Base-by-base conservation (phyloP, 2,888 invertebrate species). In the Coleophora deauratella region DNA sequence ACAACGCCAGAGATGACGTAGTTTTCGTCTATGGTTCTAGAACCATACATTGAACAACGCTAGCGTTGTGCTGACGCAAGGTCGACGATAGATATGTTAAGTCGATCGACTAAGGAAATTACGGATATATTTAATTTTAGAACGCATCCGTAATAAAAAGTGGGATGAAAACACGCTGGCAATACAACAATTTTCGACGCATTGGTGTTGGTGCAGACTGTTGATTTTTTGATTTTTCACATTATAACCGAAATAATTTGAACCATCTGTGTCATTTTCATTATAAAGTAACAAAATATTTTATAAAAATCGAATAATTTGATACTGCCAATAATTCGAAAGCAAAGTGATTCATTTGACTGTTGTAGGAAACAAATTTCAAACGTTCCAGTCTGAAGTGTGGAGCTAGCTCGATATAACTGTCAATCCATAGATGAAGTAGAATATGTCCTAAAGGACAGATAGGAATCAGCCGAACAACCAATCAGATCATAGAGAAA, bases 371-470 rank as follows among this genome's bases (percentile, higher is more conserved):
- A 82, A 82, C 80, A 81, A 82, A 85, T 85, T 86, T 84, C 71
- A 85, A 86, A 84, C 79, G 82, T 82, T 84, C 79, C 78, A 81
- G 81, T 84, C 76, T 81, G 85, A 86, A 85, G 85, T 85, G 78
- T 77, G 82, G 70, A 77, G 78, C 77, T 84, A 82, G 80, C 79
- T 79, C 78, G 76, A 75, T 78, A 75, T 82, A 85, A 82, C 85
- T 86, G 85, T 85, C 86, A n/a, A n/a, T n/a, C n/a, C n/a, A n/a
- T n/a, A n/a, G n/a, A n/a, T n/a, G n/a, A n/a, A n/a, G n/a, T n/a
- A n/a, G n/a, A n/a, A n/a, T n/a, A n/a, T n/a, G n/a, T n/a, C n/a
- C n/a, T n/a, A n/a, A n/a, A n/a, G n/a, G n/a, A n/a, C n/a, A n/a
- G n/a, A n/a, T n/a, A n/a, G n/a, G n/a, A n/a, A n/a, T n/a, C n/a